Percentiles rank a stretch among this genome's conserved stretches.
Evolutionary conservation across 2,888 invertebrate genomes (phyloP).

Genomic region (Temnothorax ravouxi): DNA sequence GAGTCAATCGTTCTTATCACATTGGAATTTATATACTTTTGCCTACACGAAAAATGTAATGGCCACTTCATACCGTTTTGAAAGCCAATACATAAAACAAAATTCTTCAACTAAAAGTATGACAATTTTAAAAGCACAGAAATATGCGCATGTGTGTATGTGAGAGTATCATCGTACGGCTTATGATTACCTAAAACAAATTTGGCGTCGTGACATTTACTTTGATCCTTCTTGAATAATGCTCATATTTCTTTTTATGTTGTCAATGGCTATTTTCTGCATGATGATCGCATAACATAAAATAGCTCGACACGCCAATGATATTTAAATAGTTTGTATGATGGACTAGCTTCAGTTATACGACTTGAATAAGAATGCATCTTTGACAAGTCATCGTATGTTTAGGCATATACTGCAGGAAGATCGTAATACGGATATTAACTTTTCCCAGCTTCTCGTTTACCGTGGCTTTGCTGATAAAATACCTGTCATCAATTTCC

Average conservation of each 20-base stretch:
- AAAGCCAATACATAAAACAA: slow-evolving; percentile 74
- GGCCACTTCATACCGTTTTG: slow-evolving; percentile 67
- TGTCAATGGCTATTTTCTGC: slow-evolving; percentile 69
- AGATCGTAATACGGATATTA: slow-evolving; percentile 67
- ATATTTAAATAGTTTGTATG: slow-evolving; percentile 80
- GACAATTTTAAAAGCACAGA: slow-evolving; percentile 67
- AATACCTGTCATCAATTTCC: neutral
- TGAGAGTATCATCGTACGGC: slow-evolving; percentile 60
- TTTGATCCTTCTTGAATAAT: slow-evolving; percentile 64
- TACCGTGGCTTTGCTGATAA: slow-evolving; percentile 8
- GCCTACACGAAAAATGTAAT: slow-evolving; percentile 50
- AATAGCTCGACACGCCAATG: slow-evolving; percentile 75
- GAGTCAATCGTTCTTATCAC: slow-evolving; percentile 61
- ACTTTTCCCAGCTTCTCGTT: slow-evolving; percentile 14
- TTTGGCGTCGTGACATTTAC: slow-evolving; percentile 68
- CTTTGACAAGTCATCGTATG: slow-evolving; percentile 74
- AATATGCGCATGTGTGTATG: slow-evolving; percentile 55
- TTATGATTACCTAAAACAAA: slow-evolving; percentile 63
- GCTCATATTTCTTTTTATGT: slow-evolving; percentile 61
- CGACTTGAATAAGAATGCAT: slow-evolving; percentile 75
- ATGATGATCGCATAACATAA: slow-evolving; percentile 76
- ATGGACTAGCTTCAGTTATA: slow-evolving; percentile 81
- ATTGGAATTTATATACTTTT: slow-evolving; percentile 60
- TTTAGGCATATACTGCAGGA: slow-evolving; percentile 78
- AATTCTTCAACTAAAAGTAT: slow-evolving; percentile 69